A percentile compares a stretch with the other conserved stretches of the same genome.
These are phyloP conservation scores for Mobula hypostoma DNA, from an alignment of 2,113 vertebrate genomes.

Conservation along the genomic window DNA sequence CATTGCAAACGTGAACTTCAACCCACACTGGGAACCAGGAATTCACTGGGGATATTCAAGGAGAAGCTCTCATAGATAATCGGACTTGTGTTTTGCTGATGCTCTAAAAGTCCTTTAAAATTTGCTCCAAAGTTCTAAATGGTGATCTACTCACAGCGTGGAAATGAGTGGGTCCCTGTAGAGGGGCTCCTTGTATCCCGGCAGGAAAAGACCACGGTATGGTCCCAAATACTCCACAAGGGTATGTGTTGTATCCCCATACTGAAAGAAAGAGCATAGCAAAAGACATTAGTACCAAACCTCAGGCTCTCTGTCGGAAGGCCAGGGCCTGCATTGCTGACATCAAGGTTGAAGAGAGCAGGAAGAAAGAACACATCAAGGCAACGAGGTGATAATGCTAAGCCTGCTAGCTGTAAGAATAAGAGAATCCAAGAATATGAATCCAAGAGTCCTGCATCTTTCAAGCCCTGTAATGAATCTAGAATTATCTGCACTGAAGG, in stretches of 20 bases:
- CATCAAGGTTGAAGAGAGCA: not conserved
- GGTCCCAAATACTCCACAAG: conserved; percentile 63
- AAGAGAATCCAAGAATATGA: not conserved
- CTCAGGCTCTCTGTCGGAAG: not conserved
- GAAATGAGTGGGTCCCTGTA: conserved; percentile 57
- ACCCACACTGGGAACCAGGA: not conserved
- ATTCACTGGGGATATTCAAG: not conserved
- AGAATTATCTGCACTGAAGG: not conserved
- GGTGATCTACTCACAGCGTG: conserved; percentile 59
- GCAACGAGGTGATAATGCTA: not conserved
- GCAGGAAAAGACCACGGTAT: conserved; percentile 66
- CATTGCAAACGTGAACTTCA: not conserved
- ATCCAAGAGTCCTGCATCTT: not conserved
- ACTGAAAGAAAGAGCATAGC: conserved; percentile 51
- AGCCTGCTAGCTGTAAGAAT: not conserved
- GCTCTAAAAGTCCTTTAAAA: not conserved
- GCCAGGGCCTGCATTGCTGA: not conserved
- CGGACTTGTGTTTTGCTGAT: not conserved
- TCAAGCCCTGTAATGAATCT: not conserved
- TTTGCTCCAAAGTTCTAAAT: not conserved
- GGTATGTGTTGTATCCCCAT: conserved; percentile 72
- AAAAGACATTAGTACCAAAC: not conserved
- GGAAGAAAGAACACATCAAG: not conserved
- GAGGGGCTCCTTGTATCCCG: conserved; percentile 60
- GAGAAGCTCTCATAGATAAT: not conserved